A percentile compares a stretch with the other conserved stretches of the same genome.
phyloP scores from a whole-genome alignment of 2,888 invertebrate species.

The Monopis laevigella region DNA sequence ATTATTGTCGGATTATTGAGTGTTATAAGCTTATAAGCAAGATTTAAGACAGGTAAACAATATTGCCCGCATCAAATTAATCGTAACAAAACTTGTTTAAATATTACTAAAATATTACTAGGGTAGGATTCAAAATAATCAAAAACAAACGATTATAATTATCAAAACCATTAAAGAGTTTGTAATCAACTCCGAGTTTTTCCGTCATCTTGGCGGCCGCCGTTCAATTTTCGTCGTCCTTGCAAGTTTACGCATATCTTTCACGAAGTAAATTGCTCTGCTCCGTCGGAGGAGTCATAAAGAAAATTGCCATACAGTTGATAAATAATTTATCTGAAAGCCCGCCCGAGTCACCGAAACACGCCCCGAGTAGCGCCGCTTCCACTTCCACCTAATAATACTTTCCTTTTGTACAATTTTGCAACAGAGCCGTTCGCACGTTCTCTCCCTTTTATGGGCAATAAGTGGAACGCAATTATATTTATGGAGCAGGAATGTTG shows the following conservation, averaged over 20 bases:
- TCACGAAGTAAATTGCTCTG: constrained; percentile 63
- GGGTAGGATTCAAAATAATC: no score
- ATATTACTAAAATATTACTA: no score
- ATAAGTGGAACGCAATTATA: constrained; percentile 68
- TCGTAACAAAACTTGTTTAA: no score
- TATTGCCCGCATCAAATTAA: no score
- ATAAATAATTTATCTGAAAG: constrained; percentile 68
- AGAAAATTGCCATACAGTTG: constrained; percentile 69
- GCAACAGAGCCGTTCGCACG: constrained; percentile 64
- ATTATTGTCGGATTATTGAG: no score
- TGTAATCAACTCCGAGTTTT: no score
- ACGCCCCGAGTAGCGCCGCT: constrained; percentile 47
- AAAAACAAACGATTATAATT: no score
- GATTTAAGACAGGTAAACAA: no score
- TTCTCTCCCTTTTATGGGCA: constrained; percentile 65
- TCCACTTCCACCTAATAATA: constrained; percentile 59
- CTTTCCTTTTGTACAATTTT: constrained; percentile 68
- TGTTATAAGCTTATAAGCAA: no score
- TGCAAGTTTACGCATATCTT: constrained; percentile 66
- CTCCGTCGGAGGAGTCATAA: constrained; percentile 67
- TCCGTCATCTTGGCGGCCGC: no score
- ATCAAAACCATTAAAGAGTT: no score
- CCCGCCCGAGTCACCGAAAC: constrained; percentile 65
- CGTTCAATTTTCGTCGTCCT: constrained; percentile 57
- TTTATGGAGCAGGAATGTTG: constrained; percentile 60